These are phyloP conservation scores for Leptobrachium ailaonicum DNA, from an alignment of 2,113 vertebrate species.

Conservation along the genomic window DNA sequence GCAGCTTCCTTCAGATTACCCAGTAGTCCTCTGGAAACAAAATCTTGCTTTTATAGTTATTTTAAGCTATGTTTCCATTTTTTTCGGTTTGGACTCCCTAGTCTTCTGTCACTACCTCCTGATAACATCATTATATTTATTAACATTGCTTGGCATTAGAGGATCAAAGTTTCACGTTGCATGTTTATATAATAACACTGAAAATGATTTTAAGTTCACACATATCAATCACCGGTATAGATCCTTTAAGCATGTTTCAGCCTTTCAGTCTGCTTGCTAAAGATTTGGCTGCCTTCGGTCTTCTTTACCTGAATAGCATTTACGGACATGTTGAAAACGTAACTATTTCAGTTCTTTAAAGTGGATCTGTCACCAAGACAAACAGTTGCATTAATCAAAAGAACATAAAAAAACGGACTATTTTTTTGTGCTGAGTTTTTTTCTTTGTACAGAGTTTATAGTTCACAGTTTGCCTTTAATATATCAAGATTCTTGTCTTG, in stretches of 20 bases:
- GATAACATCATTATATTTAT: slow-evolving; percentile 30
- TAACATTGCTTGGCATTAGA: slow-evolving; percentile 28
- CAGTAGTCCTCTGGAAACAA: neutral
- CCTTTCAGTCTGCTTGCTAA: neutral
- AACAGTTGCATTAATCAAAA: neutral
- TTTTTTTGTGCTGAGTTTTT: no score
- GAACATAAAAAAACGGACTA: no score
- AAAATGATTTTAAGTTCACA: slow-evolving; percentile 17
- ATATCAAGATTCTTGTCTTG: no score
- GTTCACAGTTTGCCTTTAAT: no score
- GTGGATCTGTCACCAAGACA: neutral
- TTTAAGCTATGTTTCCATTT: neutral
- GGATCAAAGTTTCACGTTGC: slow-evolving; percentile 24
- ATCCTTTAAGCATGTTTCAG: neutral
- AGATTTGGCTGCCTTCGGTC: neutral
- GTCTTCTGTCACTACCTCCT: slow-evolving; percentile 22
- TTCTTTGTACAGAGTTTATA: no score
- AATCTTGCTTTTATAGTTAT: neutral
- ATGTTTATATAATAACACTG: slow-evolving; percentile 29
- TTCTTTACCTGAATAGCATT: neutral
- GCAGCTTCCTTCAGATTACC: neutral
- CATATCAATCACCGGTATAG: slow-evolving; percentile 1
- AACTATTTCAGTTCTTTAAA: neutral
- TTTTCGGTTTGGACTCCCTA: neutral
- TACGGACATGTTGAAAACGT: no score